Base-by-base conservation (phyloP, 2,888 invertebrate genomes). In the Phlogophora meticulosa region DNA sequence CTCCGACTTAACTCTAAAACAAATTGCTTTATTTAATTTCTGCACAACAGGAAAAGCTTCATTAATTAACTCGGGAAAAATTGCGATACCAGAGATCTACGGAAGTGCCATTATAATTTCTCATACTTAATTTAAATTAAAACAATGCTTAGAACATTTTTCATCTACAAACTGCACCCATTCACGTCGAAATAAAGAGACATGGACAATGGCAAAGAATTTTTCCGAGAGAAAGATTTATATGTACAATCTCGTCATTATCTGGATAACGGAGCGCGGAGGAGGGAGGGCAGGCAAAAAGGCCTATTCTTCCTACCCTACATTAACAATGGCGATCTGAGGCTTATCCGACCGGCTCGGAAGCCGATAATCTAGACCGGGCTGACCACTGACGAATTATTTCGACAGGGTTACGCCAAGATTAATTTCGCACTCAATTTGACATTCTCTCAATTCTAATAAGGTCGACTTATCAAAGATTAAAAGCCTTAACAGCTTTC, bases 381-480 rank as follows among this genome's bases (percentile, higher is more conserved):
- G n/a, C 74, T 80, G 81, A 56, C 78, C 77, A 77, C 71, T 75
- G 63, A 72, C 79, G 80, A 82, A 83, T 82, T 83, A 84, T 84
- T 79, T 65, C 76, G 76, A 69, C 72, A 67, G 72, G 76, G 76
- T 73, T 77, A 79, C 72, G 71, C 73, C 63, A 70, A 81, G 78
- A 80, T 81, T 80, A 76, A 81, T 85, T 84, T 79, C 75, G 74
- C 76, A 67, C 66, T 69, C 76, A 64, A 76, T 83, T 81, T 82
- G 75, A 74, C 80, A 80, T 78, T 74, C 69, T 76, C 73, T 80
- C 71, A 49, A 72, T 74, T 81, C 70, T 76, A 73, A 80, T 75
- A 75, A 73, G 51, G 57, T 62, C 59, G 70, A 63, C 73, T 77
- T 81, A 76, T 76, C 78, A 77, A 76, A 69, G 58, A 63, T 75